Evolutionary conservation across 2,888 invertebrate genomes (phyloP), one percentile per base, ranked within the genome.

Genomic region (Therioaphis trifolii): DNA sequence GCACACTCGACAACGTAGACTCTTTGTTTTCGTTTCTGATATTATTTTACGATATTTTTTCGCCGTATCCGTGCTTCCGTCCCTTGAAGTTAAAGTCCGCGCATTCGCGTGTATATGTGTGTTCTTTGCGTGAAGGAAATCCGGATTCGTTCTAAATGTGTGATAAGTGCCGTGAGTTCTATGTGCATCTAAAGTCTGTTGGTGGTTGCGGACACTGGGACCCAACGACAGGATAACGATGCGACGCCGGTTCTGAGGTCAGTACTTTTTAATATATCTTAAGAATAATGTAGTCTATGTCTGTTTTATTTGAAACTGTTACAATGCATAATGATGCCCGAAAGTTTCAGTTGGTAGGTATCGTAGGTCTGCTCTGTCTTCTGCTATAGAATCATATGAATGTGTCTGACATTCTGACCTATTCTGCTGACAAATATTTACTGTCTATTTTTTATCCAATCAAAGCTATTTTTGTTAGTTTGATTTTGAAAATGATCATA

Each of bases 1-100:
- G 82, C 82, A 74, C 82, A 82, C 74, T 74, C 82, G 72, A 82
- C 82, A 82, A 82, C 82, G 82, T 82, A 72, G 74, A 66, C 82
- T 82, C 82, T 82, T 82, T 82, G 82, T 82, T 82, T 82, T 82
- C 82, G 63, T 82, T 80, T 66, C 82, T 74, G 52, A 55, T 55
- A 55, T 55, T 74, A 52, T 35, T 61, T 40, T 43, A 55, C 40
- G 18, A 52, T 69, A 18, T 55, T 76, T 24, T 21, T 58, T 58
- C 35, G 9, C 9, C 29, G 49, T 4, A n/a, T 12, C n/a, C 52
- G 52, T n/a, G 52, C 52, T 27, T 29, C 43, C 24, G 58, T 27
- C 24, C 43, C 58, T 9, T 21, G 14, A 49, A 71, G 27, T n/a
- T n/a, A 18, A 46, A 46, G 66, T 15, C 21, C 43, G 27, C 35